These are phyloP conservation scores for Notocelia uddmanniana DNA, from an alignment of 2,888 invertebrate genomes.

Conservation along the genomic window DNA sequence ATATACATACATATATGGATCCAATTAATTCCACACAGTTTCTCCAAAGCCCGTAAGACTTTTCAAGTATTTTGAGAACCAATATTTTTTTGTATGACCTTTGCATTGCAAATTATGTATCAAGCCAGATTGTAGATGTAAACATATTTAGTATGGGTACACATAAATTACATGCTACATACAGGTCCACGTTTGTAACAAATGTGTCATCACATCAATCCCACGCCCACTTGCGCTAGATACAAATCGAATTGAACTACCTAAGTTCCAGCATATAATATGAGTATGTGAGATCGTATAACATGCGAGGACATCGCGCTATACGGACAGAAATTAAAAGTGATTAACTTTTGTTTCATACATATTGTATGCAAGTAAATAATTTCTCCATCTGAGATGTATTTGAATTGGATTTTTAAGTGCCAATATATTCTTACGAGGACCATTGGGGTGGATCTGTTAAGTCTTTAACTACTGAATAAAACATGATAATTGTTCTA, in stretches of 20 bases:
- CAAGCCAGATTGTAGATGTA: not conserved
- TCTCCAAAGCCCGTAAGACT: no score
- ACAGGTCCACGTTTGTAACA: not conserved
- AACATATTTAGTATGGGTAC: not conserved
- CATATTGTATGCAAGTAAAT: slow-evolving; percentile 19
- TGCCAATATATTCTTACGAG: slow-evolving; percentile 20
- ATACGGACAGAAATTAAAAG: slow-evolving; percentile 5
- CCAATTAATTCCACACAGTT: no score
- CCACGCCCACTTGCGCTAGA: slow-evolving; percentile 13
- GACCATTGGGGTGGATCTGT: not conserved
- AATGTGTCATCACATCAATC: slow-evolving; percentile 13
- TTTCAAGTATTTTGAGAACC: no score
- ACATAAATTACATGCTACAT: not conserved
- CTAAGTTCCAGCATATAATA: not conserved
- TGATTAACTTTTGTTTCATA: slow-evolving; percentile 16
- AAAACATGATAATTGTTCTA: slow-evolving; percentile 20
- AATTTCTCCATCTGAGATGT: slow-evolving; percentile 11
- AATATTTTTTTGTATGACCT: no score
- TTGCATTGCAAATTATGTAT: not conserved
- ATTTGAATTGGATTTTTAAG: slow-evolving; percentile 12
- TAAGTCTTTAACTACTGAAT: slow-evolving; percentile 30
- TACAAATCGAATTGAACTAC: not conserved
- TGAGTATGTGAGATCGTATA: slow-evolving; percentile 7
- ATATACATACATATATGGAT: no score
- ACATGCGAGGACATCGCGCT: slow-evolving; percentile 9